Conservation (phyloP, 2,888 invertebrate species). For the Corbicula japonica region DNA sequence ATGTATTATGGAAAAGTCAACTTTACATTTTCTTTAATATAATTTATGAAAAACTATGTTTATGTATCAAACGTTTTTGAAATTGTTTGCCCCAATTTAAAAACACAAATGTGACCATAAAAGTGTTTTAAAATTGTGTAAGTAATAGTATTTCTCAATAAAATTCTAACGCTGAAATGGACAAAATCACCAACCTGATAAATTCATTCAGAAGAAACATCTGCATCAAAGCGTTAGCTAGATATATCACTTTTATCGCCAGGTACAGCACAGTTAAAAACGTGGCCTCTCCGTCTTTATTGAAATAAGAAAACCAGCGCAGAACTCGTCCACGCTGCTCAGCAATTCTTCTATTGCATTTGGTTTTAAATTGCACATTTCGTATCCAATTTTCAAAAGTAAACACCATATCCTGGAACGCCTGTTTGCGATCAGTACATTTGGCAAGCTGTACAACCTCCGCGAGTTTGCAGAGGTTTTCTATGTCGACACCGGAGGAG, state of each 20-base stretch:
- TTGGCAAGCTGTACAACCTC: conserved; percentile 69
- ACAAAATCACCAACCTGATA: conserved; percentile 74
- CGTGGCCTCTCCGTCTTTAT: conserved; percentile 78
- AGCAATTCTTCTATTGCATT: too few species aligned
- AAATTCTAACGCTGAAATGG: too few species aligned
- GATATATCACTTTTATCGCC: conserved; percentile 78
- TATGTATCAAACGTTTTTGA: too few species aligned
- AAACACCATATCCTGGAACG: not conserved
- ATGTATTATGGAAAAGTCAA: too few species aligned
- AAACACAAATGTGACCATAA: too few species aligned
- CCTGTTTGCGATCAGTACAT: not conserved
- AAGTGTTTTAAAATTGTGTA: too few species aligned
- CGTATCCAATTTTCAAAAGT: not conserved
- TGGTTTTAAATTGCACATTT: not conserved
- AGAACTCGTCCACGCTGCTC: conserved; percentile 13
- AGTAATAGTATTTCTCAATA: too few species aligned
- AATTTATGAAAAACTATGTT: too few species aligned
- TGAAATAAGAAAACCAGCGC: conserved; percentile 75
- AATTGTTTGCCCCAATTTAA: too few species aligned
- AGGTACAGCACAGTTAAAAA: conserved; percentile 81
- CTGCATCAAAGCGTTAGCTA: conserved; percentile 81
- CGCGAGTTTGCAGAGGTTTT: conserved; percentile 73
- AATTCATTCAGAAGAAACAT: conserved; percentile 81
- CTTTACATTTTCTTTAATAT: too few species aligned
- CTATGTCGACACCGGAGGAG: conserved; percentile 73